Base-by-base conservation (phyloP, 2,797 vertebrate genomes). In the Tachyglossus aculeatus region DNA sequence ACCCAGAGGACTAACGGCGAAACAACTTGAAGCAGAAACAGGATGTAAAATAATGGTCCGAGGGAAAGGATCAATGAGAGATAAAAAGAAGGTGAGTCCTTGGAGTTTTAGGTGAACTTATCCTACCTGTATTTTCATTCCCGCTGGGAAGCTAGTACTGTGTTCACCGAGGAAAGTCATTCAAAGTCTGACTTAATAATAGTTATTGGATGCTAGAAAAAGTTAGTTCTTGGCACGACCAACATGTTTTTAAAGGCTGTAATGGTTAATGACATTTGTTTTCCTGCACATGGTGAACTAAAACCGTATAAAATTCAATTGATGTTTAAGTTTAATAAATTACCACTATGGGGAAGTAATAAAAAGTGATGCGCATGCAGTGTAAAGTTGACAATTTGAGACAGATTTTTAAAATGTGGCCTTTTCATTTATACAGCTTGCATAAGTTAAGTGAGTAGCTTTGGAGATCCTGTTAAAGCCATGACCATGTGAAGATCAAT, bases 11-110 rank as follows among this genome's bases (percentile, higher is more conserved):
- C 94, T 99, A 83, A 99, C 98, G 39, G 98, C 98, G 67, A 99
- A 99, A 83, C 97, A 99, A 74, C 95, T 99, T 86, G 98, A 99
- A 83, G 97, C 98, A 68, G 98, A 99, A 92, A 99, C 98, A 16
- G 98, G 98, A 91, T 99, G 98, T 90, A 99, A 99, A 91, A 99
- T 99, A 66, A 99, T 99, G 98, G 98, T 99, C 81, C 96, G 98
- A 94, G 98, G 98, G 76, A 99, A 99, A 86, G 97, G 96, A 80
- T 99, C 97, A 62, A 99, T 99, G 98, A 95, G 98, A 81, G 98
- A 99, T 92, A 99, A 99, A 89, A 99, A 99, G 90, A 99, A 99
- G 96, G 98, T 98, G 93, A 94, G 89, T 48, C 34, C 12, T 54
- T 82, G 18, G 82, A 71, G 66, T 7, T 1, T 31, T 10, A 21